Evolutionary conservation across 1,140 invertebrate species (phyloP), one percentile per base, ranked within the genome.

Genomic region (Nilaparvata lugens): DNA sequence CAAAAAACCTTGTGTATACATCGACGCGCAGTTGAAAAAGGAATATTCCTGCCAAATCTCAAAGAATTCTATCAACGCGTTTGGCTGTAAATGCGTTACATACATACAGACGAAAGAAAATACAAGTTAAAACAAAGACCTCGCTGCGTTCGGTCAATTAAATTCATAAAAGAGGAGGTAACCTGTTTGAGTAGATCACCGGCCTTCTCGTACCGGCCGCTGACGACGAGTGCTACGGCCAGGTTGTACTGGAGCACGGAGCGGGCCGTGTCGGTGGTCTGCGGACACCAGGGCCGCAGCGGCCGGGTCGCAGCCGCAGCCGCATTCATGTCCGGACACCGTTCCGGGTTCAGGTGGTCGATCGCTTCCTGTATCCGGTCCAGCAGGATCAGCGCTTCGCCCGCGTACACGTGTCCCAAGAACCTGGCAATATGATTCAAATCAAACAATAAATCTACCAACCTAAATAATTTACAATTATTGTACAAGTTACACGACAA

Each of bases 381-480:
- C 68, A 93, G 74, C 56, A 87, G 81, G 64, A 96, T 84, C n/a
- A 92, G 74, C 43, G 91, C 86, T 74, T 97, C 93, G 0, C 90
- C 91, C 18, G 88, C 86, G 73, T 96, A 96, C 63, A 96, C 81
- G 73, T 93, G 87, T 0, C 84, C 91, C 61, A 95, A 76, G 61
- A 93, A 83, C 72, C 88, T 91, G 64, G 68, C 78, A 70, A 67
- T 68, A 11, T 11, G 40, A 11, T 42, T 42, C 11, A 42, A n/a
- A 42, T 42, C 40, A 11, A 42, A 42, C n/a, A 42, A n/a, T n/a
- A n/a, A n/a, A n/a, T n/a, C n/a, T n/a, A n/a, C n/a, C n/a, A n/a
- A n/a, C n/a, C n/a, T n/a, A n/a, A n/a, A n/a, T n/a, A n/a, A n/a
- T n/a, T n/a, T n/a, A n/a, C n/a, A n/a, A n/a, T n/a, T n/a, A n/a